phyloP scores from a whole-genome alignment of 2,888 invertebrate genomes.

The Bellardia bayeri region DNA sequence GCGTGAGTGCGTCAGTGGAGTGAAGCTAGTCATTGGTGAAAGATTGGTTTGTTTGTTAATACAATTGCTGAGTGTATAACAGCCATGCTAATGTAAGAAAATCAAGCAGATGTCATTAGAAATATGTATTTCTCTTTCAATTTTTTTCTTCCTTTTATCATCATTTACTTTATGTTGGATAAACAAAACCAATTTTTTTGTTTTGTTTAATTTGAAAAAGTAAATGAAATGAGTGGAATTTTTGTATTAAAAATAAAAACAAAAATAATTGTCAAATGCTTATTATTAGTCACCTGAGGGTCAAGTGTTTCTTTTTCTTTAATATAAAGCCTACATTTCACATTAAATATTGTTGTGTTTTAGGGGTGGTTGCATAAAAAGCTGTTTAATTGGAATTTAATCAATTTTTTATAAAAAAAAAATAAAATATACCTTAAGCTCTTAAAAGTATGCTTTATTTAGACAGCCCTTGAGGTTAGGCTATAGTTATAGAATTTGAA shows the following conservation, averaged over 20 bases:
- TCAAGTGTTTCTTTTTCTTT: slow-evolving; percentile 38
- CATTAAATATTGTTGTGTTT: neutral
- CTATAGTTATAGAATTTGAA: too few relatives aligned
- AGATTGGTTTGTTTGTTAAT: slow-evolving; percentile 37
- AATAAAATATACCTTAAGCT: neutral
- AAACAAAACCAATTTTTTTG: slow-evolving; percentile 55
- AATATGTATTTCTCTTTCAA: slow-evolving; percentile 34
- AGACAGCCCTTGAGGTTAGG: too few relatives aligned
- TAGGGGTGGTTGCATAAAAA: neutral
- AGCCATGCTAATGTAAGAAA: slow-evolving; percentile 61
- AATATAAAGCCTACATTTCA: slow-evolving; percentile 18
- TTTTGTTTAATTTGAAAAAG: slow-evolving; percentile 48
- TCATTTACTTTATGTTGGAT: slow-evolving; percentile 2
- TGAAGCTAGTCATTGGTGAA: neutral
- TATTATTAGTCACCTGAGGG: slow-evolving; percentile 66
- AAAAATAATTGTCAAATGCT: slow-evolving; percentile 61
- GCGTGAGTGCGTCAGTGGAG: neutral
- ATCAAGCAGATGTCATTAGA: slow-evolving; percentile 76
- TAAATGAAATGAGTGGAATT: neutral
- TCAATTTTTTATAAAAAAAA: neutral
- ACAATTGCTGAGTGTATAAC: slow-evolving; percentile 41
- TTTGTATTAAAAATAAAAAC: neutral
- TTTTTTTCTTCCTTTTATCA: neutral
- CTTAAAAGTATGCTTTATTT: neutral
- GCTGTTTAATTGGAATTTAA: slow-evolving; percentile 28